Evolutionary conservation across 2,113 vertebrate species (phyloP), one percentile per base, ranked within the genome.

Genomic region (Campylomormyrus numenius): DNA sequence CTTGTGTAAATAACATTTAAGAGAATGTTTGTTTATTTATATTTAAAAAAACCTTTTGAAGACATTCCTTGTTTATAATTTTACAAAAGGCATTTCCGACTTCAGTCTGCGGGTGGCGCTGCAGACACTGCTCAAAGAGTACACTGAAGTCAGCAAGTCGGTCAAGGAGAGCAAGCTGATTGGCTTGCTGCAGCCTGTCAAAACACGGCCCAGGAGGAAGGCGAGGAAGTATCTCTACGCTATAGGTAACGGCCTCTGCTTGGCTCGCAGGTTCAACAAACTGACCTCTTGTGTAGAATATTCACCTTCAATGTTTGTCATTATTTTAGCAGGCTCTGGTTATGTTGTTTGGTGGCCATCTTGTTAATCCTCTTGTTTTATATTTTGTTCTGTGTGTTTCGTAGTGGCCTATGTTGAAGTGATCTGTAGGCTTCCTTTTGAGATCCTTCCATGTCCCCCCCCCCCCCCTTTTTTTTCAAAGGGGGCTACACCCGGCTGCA

Each of bases 161-260:
- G 95, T 97, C 88, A 98, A 99, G 95, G 98, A 99, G 91, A 97
- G 95, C 93, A 99, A 98, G 94, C 94, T 97, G 92, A 97, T 96
- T 95, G 97, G 95, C 94, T 96, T 97, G 92, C 94, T 97, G 62
- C 98, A 99, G 89, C 96, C 97, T 83, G 95, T 96, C 92, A 98
- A 98, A 93, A 96, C 96, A 94, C 96, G 97, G 90, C 98, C 98
- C 49, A 96, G 98, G 93, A 97, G 97, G 93, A 99, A 99, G 95
- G 98, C 98, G 85, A 97, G 98, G 92, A 99, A 99, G 93, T 99
- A 97, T 94, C 97, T 99, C 90, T 99, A 99, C 92, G 97, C 97
- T 89, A 97, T 99, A 95, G 98, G 98, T 99, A 92, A 94, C 93
- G 1, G 24, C 27, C 19, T 89, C 9, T 90, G 17, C n/a, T 15